Base-by-base conservation (phyloP, 2,113 vertebrate genomes). In the Heteronetta atricapilla region DNA sequence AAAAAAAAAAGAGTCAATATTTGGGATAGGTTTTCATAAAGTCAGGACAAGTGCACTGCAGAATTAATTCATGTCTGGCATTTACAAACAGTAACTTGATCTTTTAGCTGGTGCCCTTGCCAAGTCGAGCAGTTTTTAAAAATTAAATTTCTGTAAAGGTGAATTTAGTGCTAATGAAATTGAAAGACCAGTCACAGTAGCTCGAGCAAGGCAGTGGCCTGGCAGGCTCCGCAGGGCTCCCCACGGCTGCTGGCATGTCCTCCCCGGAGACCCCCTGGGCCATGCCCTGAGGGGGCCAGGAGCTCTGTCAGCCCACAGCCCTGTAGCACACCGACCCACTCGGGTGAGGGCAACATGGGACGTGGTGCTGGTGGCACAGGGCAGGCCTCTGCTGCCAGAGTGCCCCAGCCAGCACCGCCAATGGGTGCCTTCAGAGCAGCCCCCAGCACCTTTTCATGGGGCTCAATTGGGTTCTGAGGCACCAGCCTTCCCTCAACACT, bases 131-230 rank as follows among this genome's bases (percentile, higher is more conserved):
- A 97, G 97, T 96, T 97, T 97, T 95, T 69, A 89, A 90, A 97
- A 98, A 98, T 98, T 98, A 94, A 96, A 97, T 97, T 97, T 96
- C 87, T 88, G 40, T 78, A 97, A 95, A 98, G 97, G 97, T 97
- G 97, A 97, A 98, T 98, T 98, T 98, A 97, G 98, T 97, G 97
- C 95, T 98, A 98, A 98, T 97, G 97, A 96, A 97, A 98, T 95
- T 94, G 95, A 96, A 97, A 96, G 92, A 95, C 52, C 85, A 88
- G 97, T 63, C 86, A 76, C 93, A 89, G 89, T 95, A 93, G 92
- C 88, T 88, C 0, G 7, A 0, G 4, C 28, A 12, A 64, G 59
- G 60, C 55, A 29, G 28, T 28, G 82, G 23, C 53, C 79, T 84
- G 84, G 82, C 63, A 55, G 86, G 53, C 76, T 77, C 40, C 23